Conservation (phyloP, 2,888 invertebrate genomes). For the Pterostichus madidus region DNA sequence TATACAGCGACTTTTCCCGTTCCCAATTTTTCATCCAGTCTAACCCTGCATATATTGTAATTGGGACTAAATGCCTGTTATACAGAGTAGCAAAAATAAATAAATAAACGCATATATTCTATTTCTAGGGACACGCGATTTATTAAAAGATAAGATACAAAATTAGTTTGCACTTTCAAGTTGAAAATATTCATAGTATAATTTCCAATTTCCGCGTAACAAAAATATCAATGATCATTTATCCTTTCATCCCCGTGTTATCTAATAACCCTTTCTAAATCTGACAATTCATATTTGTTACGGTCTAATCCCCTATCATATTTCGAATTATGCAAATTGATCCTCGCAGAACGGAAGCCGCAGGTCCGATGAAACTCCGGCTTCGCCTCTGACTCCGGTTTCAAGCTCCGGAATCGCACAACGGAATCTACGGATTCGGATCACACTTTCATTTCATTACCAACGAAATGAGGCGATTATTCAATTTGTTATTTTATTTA, state of each 20-base stretch:
- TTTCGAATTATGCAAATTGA: conserved; percentile 65
- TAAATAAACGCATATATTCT: no score
- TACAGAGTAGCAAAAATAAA: no score
- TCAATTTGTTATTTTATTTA: conserved; percentile 2
- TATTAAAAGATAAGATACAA: no score
- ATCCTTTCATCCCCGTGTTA: conserved; percentile 50
- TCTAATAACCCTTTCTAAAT: conserved; percentile 58
- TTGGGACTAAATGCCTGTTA: no score
- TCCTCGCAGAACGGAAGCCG: conserved; percentile 15
- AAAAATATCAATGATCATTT: conserved; percentile 36
- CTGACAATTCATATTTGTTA: conserved; percentile 66
- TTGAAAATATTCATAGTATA: background rate
- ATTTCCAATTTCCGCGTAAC: conserved; percentile 7
- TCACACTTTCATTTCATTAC: conserved; percentile 24
- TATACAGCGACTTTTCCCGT: no score
- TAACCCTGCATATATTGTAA: no score
- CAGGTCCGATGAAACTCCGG: background rate
- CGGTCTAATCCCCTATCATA: conserved; percentile 54
- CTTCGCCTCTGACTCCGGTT: no score
- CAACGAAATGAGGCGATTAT: background rate
- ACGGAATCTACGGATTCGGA: conserved; percentile 13
- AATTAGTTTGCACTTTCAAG: no score
- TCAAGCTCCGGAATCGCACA: background rate
- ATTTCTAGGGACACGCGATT: no score
- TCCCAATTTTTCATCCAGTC: no score